Evolutionary conservation across 2,113 vertebrate genomes (phyloP), one percentile per base, ranked within the genome.

Genomic region (Pipa parva): DNA sequence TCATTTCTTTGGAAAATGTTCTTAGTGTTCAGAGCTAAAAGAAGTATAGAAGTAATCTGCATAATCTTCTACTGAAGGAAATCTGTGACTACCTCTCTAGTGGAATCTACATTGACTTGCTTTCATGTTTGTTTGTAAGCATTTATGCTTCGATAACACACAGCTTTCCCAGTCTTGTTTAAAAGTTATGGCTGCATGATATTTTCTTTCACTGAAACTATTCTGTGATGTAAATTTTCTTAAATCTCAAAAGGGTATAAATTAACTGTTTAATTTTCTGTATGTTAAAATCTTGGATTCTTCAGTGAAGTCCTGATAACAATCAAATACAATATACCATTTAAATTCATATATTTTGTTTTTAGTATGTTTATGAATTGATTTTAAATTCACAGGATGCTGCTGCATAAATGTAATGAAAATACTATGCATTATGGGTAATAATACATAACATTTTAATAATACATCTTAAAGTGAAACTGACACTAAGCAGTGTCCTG

Each of bases 51-150:
- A 18, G n/a, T 28, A 27, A 21, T 49, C 26, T 49, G 9, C 39
- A 62, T 62, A 62, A 48, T 62, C 26, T 62, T 62, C 42, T 49
- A 12, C 42, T 22, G 52, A 56, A 29, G 3, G 28, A 62, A 21
- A 49, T 21, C 45, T 62, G 37, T 25, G 24, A 26, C 15, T 48
- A 48, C 24, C 21, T 60, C 27, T 55, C 25, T 3, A 3, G 12
- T 55, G 52, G 18, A 55, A 55, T 28, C 17, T 29, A 29, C 26
- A 29, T 26, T 21, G 3, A 15, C 13, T 55, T n/a, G 11, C 25
- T 55, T 55, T 55, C 26, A 55, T 55, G 26, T 55, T 29, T 29
- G 52, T 55, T 55, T 55, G 26, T 55, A 27, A 55, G 52, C 25
- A 29, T 29, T 29, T 18, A 28, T 29, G 15, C 9, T 21, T 22